These are phyloP conservation scores for Cepaea hortensis DNA, from an alignment of 2,888 invertebrate genomes.

Conservation along the genomic window DNA sequence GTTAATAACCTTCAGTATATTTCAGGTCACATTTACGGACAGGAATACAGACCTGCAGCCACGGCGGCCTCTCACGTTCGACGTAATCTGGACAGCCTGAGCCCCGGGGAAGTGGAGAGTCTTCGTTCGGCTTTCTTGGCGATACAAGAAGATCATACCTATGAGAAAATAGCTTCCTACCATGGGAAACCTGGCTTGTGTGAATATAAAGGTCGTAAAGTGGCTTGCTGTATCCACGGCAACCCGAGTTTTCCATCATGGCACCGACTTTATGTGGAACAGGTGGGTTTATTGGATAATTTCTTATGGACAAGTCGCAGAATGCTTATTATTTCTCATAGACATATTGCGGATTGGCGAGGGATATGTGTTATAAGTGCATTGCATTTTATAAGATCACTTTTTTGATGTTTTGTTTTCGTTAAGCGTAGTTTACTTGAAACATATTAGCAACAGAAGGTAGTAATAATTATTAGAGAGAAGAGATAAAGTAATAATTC, in stretches of 20 bases:
- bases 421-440: too few relatives aligned
- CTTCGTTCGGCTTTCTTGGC: conserved; percentile 54
- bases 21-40: conserved; percentile 43
- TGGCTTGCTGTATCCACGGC: conserved; percentile 56
- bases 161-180: conserved; percentile 54
- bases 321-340: too few relatives aligned
- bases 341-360: too few relatives aligned
- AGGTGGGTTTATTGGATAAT: conserved; percentile 8
- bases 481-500: too few relatives aligned
- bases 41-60: conserved; percentile 41
- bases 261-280: conserved; percentile 51
- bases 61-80: conserved; percentile 52
- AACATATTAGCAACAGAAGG: too few relatives aligned
- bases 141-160: conserved; percentile 51
- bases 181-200: conserved; percentile 56
- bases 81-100: conserved; percentile 49
- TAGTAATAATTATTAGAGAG: too few relatives aligned
- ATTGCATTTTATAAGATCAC: too few relatives aligned
- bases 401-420: too few relatives aligned
- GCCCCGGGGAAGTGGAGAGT: conserved; percentile 53
- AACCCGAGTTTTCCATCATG: conserved; percentile 56
- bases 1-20: neutral
- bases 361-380: too few relatives aligned
- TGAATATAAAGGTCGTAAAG: conserved; percentile 27
- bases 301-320: neutral